Evolutionary conservation across 1,140 invertebrate species (phyloP).

Genomic region (Drosophila subpulchrella): DNA sequence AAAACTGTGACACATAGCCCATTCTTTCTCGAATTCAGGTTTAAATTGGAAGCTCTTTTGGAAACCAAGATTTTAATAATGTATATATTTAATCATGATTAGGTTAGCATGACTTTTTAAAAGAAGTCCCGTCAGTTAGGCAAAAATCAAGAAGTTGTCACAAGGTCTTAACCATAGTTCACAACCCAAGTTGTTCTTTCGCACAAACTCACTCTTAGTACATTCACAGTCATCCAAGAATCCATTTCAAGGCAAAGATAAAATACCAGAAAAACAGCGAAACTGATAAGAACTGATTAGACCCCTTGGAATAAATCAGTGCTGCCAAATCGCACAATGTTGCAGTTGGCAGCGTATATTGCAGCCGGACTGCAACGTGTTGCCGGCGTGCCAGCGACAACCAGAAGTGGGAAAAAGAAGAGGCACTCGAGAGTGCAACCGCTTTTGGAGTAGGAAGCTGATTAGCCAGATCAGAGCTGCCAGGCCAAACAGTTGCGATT

Average conservation of each 20-base stretch:
- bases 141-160: too few species aligned
- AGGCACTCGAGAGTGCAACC: neutral
- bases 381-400: neutral
- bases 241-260: neutral
- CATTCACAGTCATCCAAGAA: too few species aligned
- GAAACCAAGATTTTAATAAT: too few species aligned
- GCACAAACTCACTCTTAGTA: too few species aligned
- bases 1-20: too few species aligned
- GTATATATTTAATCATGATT: too few species aligned
- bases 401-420: neutral
- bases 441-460: constrained; percentile 44
- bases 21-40: too few species aligned
- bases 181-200: too few species aligned
- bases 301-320: constrained; percentile 15
- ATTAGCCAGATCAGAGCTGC: constrained; percentile 46
- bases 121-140: too few species aligned
- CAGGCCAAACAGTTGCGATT: constrained; percentile 28
- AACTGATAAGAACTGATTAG: constrained; percentile 34
- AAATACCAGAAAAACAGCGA: constrained; percentile 1
- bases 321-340: constrained; percentile 18
- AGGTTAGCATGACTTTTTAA: too few species aligned
- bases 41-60: too few species aligned
- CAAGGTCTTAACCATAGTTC: too few species aligned
- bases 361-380: constrained; percentile 4
- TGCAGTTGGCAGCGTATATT: constrained; percentile 3